A percentile compares a stretch with the other conserved stretches of the same genome.
These are phyloP conservation scores for Oscheius sp. DNA, from an alignment of 2,888 invertebrate species.

Conservation along the genomic window DNA sequence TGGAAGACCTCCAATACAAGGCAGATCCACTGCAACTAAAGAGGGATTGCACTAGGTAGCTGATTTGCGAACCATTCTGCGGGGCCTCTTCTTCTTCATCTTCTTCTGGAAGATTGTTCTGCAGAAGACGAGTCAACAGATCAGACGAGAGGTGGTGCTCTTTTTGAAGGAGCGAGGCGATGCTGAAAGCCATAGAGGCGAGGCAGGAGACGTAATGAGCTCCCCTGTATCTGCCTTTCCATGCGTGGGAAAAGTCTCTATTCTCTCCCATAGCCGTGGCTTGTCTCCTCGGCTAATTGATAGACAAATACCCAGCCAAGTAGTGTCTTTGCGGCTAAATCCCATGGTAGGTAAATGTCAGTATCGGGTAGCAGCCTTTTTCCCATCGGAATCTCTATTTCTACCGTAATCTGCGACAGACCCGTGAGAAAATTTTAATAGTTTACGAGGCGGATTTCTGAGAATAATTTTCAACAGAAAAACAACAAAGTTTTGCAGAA, in stretches of 20 bases:
- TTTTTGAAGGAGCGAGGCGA: conserved; percentile 1
- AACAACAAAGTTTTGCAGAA: conserved; percentile 28
- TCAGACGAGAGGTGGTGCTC: background rate
- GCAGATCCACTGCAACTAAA: background rate
- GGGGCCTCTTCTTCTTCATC: background rate
- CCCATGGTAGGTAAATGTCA: conserved; percentile 24
- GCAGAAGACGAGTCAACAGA: background rate
- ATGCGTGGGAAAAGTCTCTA: conserved; percentile 18
- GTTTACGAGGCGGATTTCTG: background rate
- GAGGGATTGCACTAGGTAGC: background rate
- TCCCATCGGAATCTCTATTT: background rate
- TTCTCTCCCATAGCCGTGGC: background rate
- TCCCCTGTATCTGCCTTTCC: conserved; percentile 21
- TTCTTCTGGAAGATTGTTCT: background rate
- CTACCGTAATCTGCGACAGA: no score
- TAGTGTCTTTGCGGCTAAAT: background rate
- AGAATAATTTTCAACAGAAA: background rate
- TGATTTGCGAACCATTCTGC: background rate
- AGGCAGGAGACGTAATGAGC: conserved; percentile 17
- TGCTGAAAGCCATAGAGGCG: conserved; percentile 29
- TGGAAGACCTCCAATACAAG: conserved; percentile 31
- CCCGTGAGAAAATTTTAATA: background rate
- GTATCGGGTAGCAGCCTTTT: conserved; percentile 20
- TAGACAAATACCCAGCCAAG: conserved; percentile 14
- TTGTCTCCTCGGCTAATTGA: conserved; percentile 19